Evolutionary conservation across 2,888 invertebrate species (phyloP).

Genomic region (Pammene aurita): DNA sequence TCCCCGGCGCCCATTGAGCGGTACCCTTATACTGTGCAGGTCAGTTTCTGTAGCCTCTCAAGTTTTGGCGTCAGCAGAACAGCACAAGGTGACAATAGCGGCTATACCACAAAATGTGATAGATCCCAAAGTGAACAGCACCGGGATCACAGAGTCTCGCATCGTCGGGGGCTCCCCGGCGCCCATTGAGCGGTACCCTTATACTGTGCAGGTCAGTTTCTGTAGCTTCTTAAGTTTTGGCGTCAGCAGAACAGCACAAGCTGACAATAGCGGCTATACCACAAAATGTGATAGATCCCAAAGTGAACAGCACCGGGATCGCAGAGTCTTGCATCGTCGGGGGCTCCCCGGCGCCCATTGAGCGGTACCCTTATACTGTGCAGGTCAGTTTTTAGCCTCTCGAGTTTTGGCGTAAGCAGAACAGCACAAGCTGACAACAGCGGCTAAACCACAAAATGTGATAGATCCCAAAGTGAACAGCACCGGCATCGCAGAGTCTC

Average conservation of each 20-base stretch:
- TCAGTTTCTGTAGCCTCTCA: too few relatives aligned
- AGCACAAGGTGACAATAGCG: slow-evolving; percentile 12
- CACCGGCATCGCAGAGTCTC: not conserved
- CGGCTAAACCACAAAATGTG: not conserved
- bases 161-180: slow-evolving; percentile 49
- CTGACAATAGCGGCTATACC: too few relatives aligned
- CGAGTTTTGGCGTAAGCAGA: too few relatives aligned
- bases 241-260: too few relatives aligned
- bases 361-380: not conserved
- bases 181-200: slow-evolving; percentile 1
- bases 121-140: not conserved
- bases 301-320: too few relatives aligned
- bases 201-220: slow-evolving; percentile 4
- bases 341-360: not conserved
- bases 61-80: too few relatives aligned
- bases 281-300: too few relatives aligned
- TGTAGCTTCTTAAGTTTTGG: too few relatives aligned
- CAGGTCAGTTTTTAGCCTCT: slow-evolving; percentile 3
- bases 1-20: not conserved
- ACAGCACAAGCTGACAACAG: slow-evolving; percentile 10
- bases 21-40: slow-evolving; percentile 1
- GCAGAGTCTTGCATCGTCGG: slow-evolving; percentile 49
- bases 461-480: not conserved
- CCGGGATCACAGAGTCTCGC: not conserved
- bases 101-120: not conserved